Percentiles rank a stretch among this genome's conserved stretches.
Evolutionary conservation across 2,888 invertebrate genomes (phyloP).

Genomic region (Pilophorus perplexus): DNA sequence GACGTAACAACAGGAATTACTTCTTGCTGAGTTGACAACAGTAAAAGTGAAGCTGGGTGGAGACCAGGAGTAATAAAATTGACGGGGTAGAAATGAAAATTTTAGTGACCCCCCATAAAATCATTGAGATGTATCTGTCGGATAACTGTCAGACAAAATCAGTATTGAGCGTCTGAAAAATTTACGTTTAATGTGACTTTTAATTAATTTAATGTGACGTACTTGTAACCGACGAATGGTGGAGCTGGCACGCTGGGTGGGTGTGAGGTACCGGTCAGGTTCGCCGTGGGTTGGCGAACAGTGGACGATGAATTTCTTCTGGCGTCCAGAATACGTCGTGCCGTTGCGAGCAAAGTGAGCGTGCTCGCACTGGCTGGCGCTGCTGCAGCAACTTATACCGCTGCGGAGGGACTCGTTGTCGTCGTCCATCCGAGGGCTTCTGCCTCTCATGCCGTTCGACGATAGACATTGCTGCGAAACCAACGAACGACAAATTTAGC

Average conservation of each 20-base stretch:
- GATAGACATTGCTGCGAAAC: slow-evolving; percentile 46
- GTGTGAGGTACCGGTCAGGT: slow-evolving; percentile 80
- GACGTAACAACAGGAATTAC: too few relatives aligned
- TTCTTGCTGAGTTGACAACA: too few relatives aligned
- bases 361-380: slow-evolving; percentile 77
- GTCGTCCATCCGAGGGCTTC: slow-evolving; percentile 56
- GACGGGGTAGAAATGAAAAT: too few relatives aligned
- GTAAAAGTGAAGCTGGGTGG: too few relatives aligned
- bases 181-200: too few relatives aligned
- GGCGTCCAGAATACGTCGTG: slow-evolving; percentile 67
- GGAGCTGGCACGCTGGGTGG: slow-evolving; percentile 79
- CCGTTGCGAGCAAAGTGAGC: slow-evolving; percentile 65
- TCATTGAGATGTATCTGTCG: too few relatives aligned
- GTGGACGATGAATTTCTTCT: slow-evolving; percentile 78
- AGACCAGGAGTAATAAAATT: too few relatives aligned
- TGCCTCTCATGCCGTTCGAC: slow-evolving; percentile 15
- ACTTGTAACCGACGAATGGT: slow-evolving; percentile 70
- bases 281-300: slow-evolving; percentile 72
- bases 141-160: too few relatives aligned
- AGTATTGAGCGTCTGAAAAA: too few relatives aligned
- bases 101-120: too few relatives aligned
- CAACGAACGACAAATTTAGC: neutral
- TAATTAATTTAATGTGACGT: too few relatives aligned
- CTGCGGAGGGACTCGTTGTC: slow-evolving; percentile 77
- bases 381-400: slow-evolving; percentile 59